phyloP scores from a whole-genome alignment of 2,888 invertebrate genomes.

The Netelia fuscicornis region DNA sequence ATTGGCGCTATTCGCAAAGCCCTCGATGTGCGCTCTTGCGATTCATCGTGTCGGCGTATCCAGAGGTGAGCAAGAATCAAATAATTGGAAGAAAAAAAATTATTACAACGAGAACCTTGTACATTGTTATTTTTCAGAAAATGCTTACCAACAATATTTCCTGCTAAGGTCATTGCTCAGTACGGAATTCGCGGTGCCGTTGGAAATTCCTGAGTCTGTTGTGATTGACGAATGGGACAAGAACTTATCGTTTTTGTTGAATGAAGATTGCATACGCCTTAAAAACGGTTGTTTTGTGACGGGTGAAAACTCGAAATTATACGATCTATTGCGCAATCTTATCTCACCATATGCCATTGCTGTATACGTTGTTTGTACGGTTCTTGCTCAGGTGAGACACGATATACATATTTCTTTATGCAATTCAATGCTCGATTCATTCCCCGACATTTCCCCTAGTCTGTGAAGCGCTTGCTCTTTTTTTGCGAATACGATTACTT shows the following conservation, averaged over 20 bases:
- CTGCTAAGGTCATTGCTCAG: slow-evolving; percentile 78
- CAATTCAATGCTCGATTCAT: neutral
- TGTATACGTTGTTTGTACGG: slow-evolving; percentile 85
- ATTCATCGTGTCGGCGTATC: slow-evolving; percentile 78
- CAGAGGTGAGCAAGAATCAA: slow-evolving; percentile 79
- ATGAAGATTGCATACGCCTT: slow-evolving; percentile 73
- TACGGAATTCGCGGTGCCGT: slow-evolving; percentile 79
- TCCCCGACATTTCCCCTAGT: too few species aligned
- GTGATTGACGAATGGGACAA: slow-evolving; percentile 78
- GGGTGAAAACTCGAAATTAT: slow-evolving; percentile 85
- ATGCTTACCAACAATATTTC: slow-evolving; percentile 76
- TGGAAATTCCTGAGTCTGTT: slow-evolving; percentile 71
- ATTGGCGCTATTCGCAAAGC: slow-evolving; percentile 89
- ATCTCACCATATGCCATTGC: slow-evolving; percentile 89
- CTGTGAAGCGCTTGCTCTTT: too few species aligned
- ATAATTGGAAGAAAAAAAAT: slow-evolving; percentile 55
- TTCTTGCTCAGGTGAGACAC: slow-evolving; percentile 85
- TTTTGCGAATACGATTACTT: too few species aligned
- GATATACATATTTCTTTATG: slow-evolving; percentile 42
- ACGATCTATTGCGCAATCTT: slow-evolving; percentile 87
- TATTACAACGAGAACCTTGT: slow-evolving; percentile 74
- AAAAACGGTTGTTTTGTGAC: slow-evolving; percentile 78
- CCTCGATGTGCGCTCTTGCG: slow-evolving; percentile 87
- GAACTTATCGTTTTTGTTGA: slow-evolving; percentile 72
- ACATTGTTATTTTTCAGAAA: slow-evolving; percentile 71